Base-by-base conservation (phyloP, 2,797 vertebrate species). In the Gymnoscopelus microlampas region DNA sequence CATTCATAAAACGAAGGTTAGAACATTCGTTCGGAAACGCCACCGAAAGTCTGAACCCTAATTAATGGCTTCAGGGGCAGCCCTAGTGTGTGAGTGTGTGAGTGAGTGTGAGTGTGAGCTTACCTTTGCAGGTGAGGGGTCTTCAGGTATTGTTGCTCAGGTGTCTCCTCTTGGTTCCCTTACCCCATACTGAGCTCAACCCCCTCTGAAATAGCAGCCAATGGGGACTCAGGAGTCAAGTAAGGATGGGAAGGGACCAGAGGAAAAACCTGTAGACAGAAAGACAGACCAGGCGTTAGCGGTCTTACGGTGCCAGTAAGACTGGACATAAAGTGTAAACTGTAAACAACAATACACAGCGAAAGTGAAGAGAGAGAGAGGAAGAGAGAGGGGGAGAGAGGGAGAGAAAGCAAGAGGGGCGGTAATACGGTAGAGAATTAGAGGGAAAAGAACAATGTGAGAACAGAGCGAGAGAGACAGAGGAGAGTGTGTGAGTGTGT, bases 111-210 rank as follows among this genome's bases (percentile, higher is more conserved):
- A 48, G 48, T 1, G 0, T 0, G 1, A 19, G 47, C 72, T 82
- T 83, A 92, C 91, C 86, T 87, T 79, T 75, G 81, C 74, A 82
- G 85, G 78, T 74, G 68, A 71, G 78, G 60, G 29, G 65, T 79
- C 81, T 70, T 77, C 56, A 60, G 72, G 60, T 79, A 29, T 77
- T 75, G 73, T 79, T 0, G 69, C 75, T 66, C 67, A 29, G 47
- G 57, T 47, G 74, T 73, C 35, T 71, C 24, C 69, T 56, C 64
- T 77, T 51, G 3, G 47, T 68, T 65, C 70, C 83, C 69, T 90
- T 90, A 90, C 68, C 92, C 91, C 91, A 92, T 93, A 60, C 68
- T 87, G 82, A 55, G 73, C 57, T 54, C 77, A 12, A 5, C 66
- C 63, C 58, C 62, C 58, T 51, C 29, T 50, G 77, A 66, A 70